These are phyloP conservation scores for Amblyjoppa fuscipennis DNA, from an alignment of 2,888 invertebrate genomes.

Conservation along the genomic window DNA sequence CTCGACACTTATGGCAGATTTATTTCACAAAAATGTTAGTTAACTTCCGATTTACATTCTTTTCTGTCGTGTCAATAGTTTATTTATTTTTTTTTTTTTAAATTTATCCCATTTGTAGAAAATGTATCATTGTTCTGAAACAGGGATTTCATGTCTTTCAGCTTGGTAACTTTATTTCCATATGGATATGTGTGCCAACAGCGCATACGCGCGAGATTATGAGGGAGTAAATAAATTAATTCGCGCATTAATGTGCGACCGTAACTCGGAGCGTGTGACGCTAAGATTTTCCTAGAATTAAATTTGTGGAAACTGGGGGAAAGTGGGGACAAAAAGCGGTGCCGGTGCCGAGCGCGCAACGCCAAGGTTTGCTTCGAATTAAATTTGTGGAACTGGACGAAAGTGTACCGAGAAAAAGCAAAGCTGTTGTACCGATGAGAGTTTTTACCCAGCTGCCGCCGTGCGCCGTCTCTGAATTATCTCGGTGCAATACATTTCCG, in stretches of 20 bases:
- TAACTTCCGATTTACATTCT: neutral
- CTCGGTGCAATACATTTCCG: constrained; percentile 58
- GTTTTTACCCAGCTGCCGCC: constrained; percentile 29
- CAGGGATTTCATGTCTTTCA: too few relatives aligned
- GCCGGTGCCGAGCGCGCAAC: too few relatives aligned
- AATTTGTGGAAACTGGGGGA: too few relatives aligned
- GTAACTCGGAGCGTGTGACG: too few relatives aligned
- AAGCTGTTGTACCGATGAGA: constrained; percentile 44
- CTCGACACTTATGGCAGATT: neutral
- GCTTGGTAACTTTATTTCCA: too few relatives aligned
- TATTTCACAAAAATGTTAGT: neutral
- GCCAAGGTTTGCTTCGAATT: too few relatives aligned
- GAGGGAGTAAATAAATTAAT: too few relatives aligned
- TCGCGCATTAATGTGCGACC: too few relatives aligned
- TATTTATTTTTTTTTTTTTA: neutral
- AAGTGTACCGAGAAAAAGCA: constrained; percentile 31
- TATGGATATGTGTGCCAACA: too few relatives aligned
- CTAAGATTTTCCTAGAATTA: too few relatives aligned
- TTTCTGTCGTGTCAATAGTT: neutral
- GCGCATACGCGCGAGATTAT: too few relatives aligned
- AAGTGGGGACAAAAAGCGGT: too few relatives aligned
- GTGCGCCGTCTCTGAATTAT: constrained; percentile 50
- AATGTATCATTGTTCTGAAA: neutral
- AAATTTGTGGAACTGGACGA: constrained; percentile 15
- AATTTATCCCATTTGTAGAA: neutral